Evolutionary conservation across 2,113 vertebrate species (phyloP).

Genomic region (cat (Felis catus)): F.catus_Fca126_mat1.0 CM031414.1:89751501-89752000

Average conservation of each 20-base stretch:
- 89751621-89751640: neutral
- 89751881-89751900: constrained; percentile 20
- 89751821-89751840: neutral
- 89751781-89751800: neutral
- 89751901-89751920: neutral
- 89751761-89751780: constrained; percentile 6
- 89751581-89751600: neutral
- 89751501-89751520: neutral
- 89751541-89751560: neutral
- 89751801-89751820: neutral
- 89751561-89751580: neutral
- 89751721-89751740: constrained; percentile 31
- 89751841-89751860: neutral
- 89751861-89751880: neutral
- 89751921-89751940: neutral
- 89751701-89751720: neutral
- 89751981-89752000: neutral
- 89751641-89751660: neutral
- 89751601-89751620: constrained; percentile 8
- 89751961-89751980: constrained; percentile 33
- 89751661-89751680: neutral
- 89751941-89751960: neutral
- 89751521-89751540: neutral
- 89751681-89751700: neutral
- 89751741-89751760: neutral